Percentiles rank a stretch among this genome's conserved stretches.
These are phyloP conservation scores for Enteromius fasciolatus DNA, from an alignment of 2,797 vertebrate species.

Conservation along the genomic window DNA sequence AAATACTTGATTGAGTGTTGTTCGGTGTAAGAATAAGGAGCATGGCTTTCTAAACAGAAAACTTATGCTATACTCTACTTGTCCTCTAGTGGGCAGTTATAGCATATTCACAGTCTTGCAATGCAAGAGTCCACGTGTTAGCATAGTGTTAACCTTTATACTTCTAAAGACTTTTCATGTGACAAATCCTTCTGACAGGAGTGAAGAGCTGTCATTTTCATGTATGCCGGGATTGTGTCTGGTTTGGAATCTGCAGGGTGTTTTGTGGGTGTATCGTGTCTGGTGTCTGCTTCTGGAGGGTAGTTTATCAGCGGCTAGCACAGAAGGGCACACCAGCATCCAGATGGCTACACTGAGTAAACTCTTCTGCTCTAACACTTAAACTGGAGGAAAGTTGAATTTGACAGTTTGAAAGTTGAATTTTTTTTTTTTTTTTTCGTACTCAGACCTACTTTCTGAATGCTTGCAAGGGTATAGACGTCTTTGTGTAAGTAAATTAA, in stretches of 20 bases:
- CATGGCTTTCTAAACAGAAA: neutral
- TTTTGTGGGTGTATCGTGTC: conserved; percentile 24
- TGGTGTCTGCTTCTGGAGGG: conserved; percentile 9
- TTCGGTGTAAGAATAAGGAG: neutral
- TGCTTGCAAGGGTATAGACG: neutral
- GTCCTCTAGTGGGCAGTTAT: neutral
- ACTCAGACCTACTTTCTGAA: neutral
- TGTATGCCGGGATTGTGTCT: neutral
- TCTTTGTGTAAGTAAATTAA: neutral
- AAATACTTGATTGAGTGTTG: neutral
- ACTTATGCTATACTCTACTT: neutral
- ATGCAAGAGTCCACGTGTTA: neutral
- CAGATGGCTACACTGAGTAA: conserved; percentile 33
- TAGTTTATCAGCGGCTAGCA: neutral
- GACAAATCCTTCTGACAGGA: neutral
- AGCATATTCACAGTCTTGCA: neutral
- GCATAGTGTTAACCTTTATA: conserved; percentile 2
- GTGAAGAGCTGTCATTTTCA: neutral
- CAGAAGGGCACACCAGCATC: conserved; percentile 35
- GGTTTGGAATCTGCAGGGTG: conserved; percentile 25
- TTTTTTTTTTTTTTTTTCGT: neutral
- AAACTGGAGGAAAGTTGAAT: conserved; percentile 7
- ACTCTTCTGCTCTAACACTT: conserved; percentile 21
- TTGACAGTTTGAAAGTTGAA: neutral
- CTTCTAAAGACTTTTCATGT: conserved; percentile 11